These are phyloP conservation scores for Trachops cirrhosus DNA, from an alignment of 2,797 vertebrate genomes.

Conservation along the genomic window DNA sequence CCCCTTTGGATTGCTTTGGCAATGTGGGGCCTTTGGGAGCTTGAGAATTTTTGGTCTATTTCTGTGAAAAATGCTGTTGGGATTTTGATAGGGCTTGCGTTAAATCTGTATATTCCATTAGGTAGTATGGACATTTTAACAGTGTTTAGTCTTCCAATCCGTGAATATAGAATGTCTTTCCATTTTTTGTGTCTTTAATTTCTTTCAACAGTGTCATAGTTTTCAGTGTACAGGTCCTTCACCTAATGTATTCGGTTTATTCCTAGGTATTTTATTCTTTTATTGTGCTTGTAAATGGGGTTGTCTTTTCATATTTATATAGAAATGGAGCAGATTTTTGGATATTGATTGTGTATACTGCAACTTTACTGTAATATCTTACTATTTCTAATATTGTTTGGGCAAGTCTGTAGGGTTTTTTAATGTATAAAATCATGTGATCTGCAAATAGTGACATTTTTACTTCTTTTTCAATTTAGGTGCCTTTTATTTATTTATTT, in stretches of 20 bases:
- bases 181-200: background rate
- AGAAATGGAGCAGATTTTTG: too few relatives aligned
- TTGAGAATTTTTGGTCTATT: background rate
- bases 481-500: background rate
- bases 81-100: too few relatives aligned
- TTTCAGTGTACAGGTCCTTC: background rate
- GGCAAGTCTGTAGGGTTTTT: background rate
- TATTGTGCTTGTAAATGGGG: background rate
- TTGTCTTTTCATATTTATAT: too few relatives aligned
- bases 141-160: background rate
- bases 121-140: background rate
- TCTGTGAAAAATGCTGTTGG: too few relatives aligned
- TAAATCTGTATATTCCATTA: too few relatives aligned
- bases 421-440: background rate
- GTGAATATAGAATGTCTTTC: background rate
- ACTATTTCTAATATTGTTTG: background rate
- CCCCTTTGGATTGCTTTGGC: background rate
- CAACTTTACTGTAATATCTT: background rate
- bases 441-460: background rate
- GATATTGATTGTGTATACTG: background rate
- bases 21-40: background rate
- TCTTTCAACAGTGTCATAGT: background rate
- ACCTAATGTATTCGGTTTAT: background rate
- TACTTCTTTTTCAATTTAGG: background rate
- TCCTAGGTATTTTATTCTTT: background rate